These are phyloP conservation scores for Microcebus murinus DNA, from an alignment of 2,113 vertebrate species.

Conservation along the genomic window DNA sequence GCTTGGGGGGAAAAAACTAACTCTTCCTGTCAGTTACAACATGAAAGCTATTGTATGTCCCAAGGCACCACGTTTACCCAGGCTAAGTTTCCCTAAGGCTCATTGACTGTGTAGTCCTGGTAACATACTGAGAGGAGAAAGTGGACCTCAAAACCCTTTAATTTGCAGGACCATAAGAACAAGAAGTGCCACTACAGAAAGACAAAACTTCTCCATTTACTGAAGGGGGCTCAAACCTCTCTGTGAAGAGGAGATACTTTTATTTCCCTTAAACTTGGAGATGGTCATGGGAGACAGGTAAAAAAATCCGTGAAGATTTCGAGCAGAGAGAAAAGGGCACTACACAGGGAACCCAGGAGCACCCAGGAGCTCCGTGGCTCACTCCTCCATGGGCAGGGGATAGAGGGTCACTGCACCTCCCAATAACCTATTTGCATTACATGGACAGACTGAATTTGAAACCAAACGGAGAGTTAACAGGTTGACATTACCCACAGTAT, in stretches of 20 bases:
- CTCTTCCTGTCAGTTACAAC: constrained; percentile 42
- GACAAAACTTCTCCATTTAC: neutral
- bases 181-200: neutral
- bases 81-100: constrained; percentile 1
- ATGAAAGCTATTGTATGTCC: neutral
- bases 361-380: neutral
- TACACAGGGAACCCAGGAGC: neutral
- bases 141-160: neutral
- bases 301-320: neutral
- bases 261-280: neutral
- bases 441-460: neutral
- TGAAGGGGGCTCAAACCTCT: neutral
- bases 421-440: neutral
- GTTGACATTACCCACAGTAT: neutral
- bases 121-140: constrained; percentile 10
- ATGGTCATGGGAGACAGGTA: neutral
- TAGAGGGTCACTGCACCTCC: fast-evolving
- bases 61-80: neutral
- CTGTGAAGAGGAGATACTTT: constrained; percentile 34
- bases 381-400: neutral
- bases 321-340: neutral
- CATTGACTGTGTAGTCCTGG: neutral
- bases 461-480: neutral
- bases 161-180: constrained; percentile 1
- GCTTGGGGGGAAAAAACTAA: neutral